Conservation (phyloP, 2,797 vertebrate genomes). For the Chelmon rostratus region DNA sequence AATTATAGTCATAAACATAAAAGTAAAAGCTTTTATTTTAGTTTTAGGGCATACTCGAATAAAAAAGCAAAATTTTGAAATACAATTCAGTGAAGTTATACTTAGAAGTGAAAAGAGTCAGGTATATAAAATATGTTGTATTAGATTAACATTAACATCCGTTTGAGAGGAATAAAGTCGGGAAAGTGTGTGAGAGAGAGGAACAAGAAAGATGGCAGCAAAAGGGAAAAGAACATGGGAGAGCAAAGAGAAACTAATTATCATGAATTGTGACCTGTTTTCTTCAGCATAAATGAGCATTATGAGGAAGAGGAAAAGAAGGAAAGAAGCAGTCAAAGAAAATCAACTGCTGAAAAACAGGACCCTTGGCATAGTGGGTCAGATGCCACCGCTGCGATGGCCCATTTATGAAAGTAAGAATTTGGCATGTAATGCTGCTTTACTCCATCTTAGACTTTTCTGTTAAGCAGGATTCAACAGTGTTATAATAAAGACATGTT, state of each 20-base stretch:
- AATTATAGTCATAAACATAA: not conserved
- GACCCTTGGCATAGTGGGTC: slow-evolving; percentile 42
- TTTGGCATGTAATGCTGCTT: slow-evolving; percentile 45
- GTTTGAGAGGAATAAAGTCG: slow-evolving; percentile 1
- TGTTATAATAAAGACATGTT: slow-evolving; percentile 36
- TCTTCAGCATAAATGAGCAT: slow-evolving; percentile 33
- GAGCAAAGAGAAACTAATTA: slow-evolving; percentile 40
- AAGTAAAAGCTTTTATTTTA: slow-evolving; percentile 8
- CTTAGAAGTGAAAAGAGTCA: slow-evolving; percentile 2
- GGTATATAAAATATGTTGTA: slow-evolving; percentile 10
- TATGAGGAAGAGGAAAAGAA: slow-evolving; percentile 23
- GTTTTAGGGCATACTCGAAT: not conserved
- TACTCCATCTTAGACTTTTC: slow-evolving; percentile 34
- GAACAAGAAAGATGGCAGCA: slow-evolving; percentile 14
- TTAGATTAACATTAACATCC: slow-evolving; percentile 7
- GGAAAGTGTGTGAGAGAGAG: not conserved
- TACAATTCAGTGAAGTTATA: slow-evolving; percentile 8
- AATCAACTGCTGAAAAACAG: slow-evolving; percentile 49
- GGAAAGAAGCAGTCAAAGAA: slow-evolving; percentile 41
- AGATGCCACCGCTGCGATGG: slow-evolving; percentile 51
- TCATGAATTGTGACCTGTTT: slow-evolving; percentile 55
- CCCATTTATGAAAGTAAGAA: slow-evolving; percentile 61
- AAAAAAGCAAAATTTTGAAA: slow-evolving; percentile 8
- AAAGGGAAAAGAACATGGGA: slow-evolving; percentile 5
- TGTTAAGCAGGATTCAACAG: slow-evolving; percentile 39